These are phyloP conservation scores for Gnathonemus longibarbis DNA, from an alignment of 2,113 vertebrate genomes.

Conservation along the genomic window DNA sequence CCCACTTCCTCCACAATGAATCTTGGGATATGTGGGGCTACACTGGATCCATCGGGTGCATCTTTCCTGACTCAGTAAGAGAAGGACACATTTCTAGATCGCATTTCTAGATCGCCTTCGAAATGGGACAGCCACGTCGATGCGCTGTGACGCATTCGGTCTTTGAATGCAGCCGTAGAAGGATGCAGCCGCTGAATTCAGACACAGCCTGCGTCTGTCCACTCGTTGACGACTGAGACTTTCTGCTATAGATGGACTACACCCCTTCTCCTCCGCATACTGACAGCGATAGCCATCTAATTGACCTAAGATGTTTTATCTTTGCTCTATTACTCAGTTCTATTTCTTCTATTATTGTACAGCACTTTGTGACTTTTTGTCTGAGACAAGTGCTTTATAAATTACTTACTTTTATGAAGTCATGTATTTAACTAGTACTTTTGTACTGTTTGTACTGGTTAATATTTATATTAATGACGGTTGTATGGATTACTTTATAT, in stretches of 20 bases:
- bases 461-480: no score
- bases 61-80: no score
- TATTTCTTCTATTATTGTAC: no score
- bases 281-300: background rate
- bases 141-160: background rate
- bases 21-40: background rate
- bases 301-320: background rate
- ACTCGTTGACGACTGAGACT: background rate
- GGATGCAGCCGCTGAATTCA: background rate
- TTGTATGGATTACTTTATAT: background rate
- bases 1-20: background rate
- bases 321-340: no score
- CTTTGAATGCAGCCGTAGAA: background rate
- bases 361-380: no score
- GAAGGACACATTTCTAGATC: background rate
- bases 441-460: background rate
- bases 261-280: background rate
- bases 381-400: no score
- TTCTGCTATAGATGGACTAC: background rate
- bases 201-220: background rate
- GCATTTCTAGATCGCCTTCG: background rate
- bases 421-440: background rate
- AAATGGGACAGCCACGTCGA: no score
- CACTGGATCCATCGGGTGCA: no score
- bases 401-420: background rate